Conservation (phyloP, 2,888 invertebrate genomes). For the Torymus texanus region DNA sequence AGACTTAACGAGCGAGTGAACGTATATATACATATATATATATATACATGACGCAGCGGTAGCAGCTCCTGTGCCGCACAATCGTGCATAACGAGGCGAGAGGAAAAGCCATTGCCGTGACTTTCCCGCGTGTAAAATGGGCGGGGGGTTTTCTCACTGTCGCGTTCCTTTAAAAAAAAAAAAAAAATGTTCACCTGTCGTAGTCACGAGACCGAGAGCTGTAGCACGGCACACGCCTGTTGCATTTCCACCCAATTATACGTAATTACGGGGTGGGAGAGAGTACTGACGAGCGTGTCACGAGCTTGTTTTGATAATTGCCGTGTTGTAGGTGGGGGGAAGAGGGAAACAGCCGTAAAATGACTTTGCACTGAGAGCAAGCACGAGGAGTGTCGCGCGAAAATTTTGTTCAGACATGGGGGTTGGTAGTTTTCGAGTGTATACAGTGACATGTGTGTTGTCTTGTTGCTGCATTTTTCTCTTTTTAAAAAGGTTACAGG, state of each 20-base stretch:
- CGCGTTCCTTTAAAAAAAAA: constrained; percentile 1
- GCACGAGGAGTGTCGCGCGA: too few species aligned
- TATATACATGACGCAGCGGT: too few species aligned
- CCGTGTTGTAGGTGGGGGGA: constrained; percentile 51
- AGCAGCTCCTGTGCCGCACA: not conserved
- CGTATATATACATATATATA: too few species aligned
- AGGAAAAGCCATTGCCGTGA: constrained; percentile 9
- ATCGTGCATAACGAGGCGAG: constrained; percentile 4
- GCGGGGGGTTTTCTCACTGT: not conserved
- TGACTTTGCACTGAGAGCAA: constrained; percentile 31
- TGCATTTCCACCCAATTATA: constrained; percentile 71
- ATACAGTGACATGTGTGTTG: too few species aligned
- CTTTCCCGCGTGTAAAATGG: not conserved
- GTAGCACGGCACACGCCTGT: not conserved
- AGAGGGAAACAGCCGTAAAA: constrained; percentile 59
- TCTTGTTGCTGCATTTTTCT: too few species aligned
- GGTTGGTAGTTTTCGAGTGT: too few species aligned
- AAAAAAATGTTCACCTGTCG: not conserved
- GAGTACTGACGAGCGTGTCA: constrained; percentile 57
- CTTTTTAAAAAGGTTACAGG: too few species aligned
- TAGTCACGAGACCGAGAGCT: constrained; percentile 1
- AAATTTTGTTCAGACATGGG: too few species aligned
- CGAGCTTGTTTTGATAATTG: constrained; percentile 69
- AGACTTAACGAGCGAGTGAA: constrained; percentile 29
- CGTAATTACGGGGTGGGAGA: constrained; percentile 66